Conservation (phyloP, 1,140 invertebrate genomes). For the Cherax destructor region DNA sequence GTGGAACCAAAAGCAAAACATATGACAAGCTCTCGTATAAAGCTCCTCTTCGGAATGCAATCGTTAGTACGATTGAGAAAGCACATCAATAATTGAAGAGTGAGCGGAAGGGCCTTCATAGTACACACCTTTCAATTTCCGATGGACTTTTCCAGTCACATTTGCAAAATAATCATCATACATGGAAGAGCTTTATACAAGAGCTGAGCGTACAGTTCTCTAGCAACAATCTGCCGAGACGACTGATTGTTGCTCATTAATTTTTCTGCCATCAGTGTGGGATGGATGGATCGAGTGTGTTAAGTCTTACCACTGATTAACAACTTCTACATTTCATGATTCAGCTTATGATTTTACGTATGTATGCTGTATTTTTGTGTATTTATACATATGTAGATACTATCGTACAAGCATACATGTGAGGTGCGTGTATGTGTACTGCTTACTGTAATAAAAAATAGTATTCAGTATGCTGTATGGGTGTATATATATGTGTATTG, state of each 20-base stretch:
- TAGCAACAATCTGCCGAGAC: background rate
- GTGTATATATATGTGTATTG: too few species aligned
- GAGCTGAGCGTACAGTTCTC: background rate
- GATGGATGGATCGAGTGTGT: background rate
- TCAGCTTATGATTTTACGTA: background rate
- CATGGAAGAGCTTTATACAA: too few species aligned
- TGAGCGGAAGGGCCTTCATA: too few species aligned
- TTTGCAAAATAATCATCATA: too few species aligned
- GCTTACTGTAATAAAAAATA: too few species aligned
- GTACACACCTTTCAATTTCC: too few species aligned
- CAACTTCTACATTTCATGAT: background rate
- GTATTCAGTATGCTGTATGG: too few species aligned
- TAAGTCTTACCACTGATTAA: background rate
- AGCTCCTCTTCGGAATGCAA: too few species aligned
- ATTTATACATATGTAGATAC: background rate
- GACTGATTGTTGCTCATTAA: background rate
- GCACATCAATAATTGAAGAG: too few species aligned
- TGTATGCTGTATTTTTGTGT: background rate
- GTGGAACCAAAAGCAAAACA: background rate
- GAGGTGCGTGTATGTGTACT: too few species aligned
- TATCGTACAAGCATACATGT: background rate
- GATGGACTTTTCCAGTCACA: too few species aligned
- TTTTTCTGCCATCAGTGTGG: background rate
- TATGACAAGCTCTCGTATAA: background rate
- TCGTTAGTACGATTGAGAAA: too few species aligned